These are phyloP conservation scores for Drosophila bunnanda DNA, from an alignment of 2,888 invertebrate species.

Conservation along the genomic window DNA sequence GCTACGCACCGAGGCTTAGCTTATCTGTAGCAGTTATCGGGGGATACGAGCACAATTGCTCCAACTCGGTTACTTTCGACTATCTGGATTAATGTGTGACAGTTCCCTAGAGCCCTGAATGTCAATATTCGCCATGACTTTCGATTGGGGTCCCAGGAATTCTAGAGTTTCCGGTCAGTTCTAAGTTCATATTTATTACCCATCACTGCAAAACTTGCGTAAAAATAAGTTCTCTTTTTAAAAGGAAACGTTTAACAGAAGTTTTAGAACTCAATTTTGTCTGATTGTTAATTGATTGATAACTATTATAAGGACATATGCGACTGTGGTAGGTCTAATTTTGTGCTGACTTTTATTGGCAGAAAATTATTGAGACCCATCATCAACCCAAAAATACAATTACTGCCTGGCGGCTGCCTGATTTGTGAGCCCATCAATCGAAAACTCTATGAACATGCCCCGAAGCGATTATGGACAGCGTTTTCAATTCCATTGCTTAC, in stretches of 20 bases:
- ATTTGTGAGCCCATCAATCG: conserved; percentile 26
- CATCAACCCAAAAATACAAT: neutral
- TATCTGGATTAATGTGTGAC: neutral
- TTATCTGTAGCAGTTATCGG: neutral
- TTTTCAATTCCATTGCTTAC: conserved; percentile 6
- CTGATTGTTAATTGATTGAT: too few relatives aligned
- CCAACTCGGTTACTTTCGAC: neutral
- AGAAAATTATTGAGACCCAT: neutral
- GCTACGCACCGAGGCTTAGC: neutral
- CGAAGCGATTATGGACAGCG: conserved; percentile 24
- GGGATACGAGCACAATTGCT: neutral
- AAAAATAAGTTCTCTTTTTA: neutral
- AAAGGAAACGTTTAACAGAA: neutral
- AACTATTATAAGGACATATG: neutral
- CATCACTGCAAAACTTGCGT: neutral
- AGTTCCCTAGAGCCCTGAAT: neutral
- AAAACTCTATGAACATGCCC: conserved; percentile 1
- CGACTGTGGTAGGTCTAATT: neutral
- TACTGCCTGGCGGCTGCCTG: neutral
- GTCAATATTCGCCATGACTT: neutral
- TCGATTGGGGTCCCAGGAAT: neutral
- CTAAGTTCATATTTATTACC: neutral
- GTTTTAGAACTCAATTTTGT: neutral
- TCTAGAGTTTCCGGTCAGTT: neutral
- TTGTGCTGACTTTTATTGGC: neutral